Evolutionary conservation across 2,888 invertebrate species (phyloP).

Genomic region (Cerastoderma edule): DNA sequence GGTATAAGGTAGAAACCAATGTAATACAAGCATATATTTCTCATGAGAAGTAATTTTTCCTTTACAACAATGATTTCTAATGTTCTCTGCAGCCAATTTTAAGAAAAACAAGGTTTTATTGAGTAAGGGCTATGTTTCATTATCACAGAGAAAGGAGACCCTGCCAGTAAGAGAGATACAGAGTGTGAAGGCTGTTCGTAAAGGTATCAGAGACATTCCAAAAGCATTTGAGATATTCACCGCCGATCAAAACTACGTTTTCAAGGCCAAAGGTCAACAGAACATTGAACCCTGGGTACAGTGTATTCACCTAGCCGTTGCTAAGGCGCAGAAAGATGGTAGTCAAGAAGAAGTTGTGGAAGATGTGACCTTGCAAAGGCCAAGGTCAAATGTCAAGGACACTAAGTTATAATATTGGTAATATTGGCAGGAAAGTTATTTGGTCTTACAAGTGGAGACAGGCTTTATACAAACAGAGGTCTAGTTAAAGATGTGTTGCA

Average conservation of each 20-base stretch:
- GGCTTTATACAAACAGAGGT: too few relatives aligned
- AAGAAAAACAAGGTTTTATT: background rate
- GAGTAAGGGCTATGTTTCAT: background rate
- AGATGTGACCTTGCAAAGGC: conserved; percentile 61
- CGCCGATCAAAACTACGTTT: conserved; percentile 91
- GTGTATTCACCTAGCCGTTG: conserved; percentile 95
- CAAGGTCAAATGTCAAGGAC: conserved; percentile 63
- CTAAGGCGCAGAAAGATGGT: conserved; percentile 88
- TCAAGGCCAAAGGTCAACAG: conserved; percentile 97
- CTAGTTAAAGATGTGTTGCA: too few relatives aligned
- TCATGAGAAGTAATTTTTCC: too few relatives aligned
- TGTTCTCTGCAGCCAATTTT: too few relatives aligned
- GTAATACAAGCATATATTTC: too few relatives aligned
- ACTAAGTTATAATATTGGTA: conserved; percentile 63
- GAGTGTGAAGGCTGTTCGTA: conserved; percentile 96
- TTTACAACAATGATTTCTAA: too few relatives aligned
- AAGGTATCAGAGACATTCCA: conserved; percentile 93
- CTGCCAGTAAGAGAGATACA: conserved; percentile 97
- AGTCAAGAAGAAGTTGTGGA: conserved; percentile 42
- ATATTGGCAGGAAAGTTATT: background rate
- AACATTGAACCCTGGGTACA: conserved; percentile 98
- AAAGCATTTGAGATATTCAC: conserved; percentile 99
- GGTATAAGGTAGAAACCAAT: too few relatives aligned
- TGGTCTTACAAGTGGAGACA: too few relatives aligned
- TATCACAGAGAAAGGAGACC: conserved; percentile 88